phyloP scores from a whole-genome alignment of 2,797 vertebrate genomes.

The Protosalanx chinensis region DNA sequence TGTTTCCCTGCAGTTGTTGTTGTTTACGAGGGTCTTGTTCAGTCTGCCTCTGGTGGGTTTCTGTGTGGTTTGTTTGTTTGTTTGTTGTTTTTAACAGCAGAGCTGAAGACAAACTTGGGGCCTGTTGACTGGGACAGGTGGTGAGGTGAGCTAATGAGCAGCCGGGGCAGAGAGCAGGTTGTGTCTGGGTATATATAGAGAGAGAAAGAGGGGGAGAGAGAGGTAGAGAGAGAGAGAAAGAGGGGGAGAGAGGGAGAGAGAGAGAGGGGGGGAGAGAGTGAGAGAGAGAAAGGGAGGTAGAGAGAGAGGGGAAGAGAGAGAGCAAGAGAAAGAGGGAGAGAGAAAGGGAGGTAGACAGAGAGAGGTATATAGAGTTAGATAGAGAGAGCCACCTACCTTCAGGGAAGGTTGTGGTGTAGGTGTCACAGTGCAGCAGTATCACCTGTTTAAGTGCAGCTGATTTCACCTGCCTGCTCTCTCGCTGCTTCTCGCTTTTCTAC shows the following conservation, averaged over 20 bases:
- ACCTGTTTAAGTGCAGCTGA: conserved; percentile 7
- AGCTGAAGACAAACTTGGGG: conserved; percentile 21
- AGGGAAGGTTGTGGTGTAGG: background rate
- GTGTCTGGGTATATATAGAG: conserved; percentile 30
- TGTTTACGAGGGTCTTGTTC: conserved; percentile 30
- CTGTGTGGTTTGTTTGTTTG: conserved; percentile 19
- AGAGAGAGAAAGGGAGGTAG: too few relatives aligned
- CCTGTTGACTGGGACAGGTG: conserved; percentile 30
- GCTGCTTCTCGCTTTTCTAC: background rate
- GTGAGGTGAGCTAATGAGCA: conserved; percentile 57
- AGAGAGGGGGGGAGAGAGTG: too few relatives aligned
- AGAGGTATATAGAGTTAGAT: background rate
- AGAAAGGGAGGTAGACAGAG: background rate
- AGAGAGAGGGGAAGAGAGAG: background rate
- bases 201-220: conserved; percentile 16
- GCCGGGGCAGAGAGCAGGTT: conserved; percentile 37
- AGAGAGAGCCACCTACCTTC: background rate
- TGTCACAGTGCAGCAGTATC: conserved; percentile 16
- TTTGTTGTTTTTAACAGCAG: conserved; percentile 7
- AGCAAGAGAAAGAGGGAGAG: background rate
- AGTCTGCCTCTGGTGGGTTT: conserved; percentile 5
- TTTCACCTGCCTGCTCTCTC: conserved; percentile 29
- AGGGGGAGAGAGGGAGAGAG: too few relatives aligned
- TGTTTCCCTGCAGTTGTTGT: background rate
- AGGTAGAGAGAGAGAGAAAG: conserved; percentile 3